A percentile compares a stretch with the other conserved stretches of the same genome.
These are phyloP conservation scores for Phylloscopus trochilus DNA, from an alignment of 2,113 vertebrate genomes.

Conservation along the genomic window DNA sequence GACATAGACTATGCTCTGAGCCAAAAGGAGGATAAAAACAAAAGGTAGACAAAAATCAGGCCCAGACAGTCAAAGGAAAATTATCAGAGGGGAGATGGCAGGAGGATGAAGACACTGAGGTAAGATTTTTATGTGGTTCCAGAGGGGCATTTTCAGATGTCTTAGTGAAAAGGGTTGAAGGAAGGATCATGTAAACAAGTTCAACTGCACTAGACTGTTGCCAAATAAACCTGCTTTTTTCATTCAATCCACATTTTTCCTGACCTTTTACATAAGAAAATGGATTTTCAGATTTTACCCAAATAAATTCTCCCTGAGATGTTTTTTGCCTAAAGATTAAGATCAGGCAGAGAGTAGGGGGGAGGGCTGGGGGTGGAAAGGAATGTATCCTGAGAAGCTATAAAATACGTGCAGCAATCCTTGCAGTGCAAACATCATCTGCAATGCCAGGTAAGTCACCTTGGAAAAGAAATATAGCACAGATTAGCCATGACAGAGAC, in stretches of 20 bases:
- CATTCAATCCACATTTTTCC: not conserved
- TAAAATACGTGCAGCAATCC: not conserved
- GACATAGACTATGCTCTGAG: not conserved
- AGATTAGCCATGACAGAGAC: not conserved
- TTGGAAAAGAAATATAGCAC: not conserved
- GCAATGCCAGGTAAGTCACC: not conserved
- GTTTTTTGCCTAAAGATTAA: not conserved
- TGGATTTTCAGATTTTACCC: not conserved
- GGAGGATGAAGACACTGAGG: not conserved
- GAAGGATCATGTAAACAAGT: not conserved
- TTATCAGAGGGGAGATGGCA: not conserved
- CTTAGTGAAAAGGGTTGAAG: not conserved
- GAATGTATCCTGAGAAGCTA: not conserved
- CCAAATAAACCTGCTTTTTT: not conserved
- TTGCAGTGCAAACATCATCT: not conserved
- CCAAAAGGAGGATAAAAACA: not conserved
- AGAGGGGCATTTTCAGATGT: not conserved
- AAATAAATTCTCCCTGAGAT: not conserved
- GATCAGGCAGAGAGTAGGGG: too few relatives aligned
- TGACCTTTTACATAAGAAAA: not conserved
- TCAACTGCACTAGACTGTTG: not conserved
- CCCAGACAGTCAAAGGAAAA: not conserved
- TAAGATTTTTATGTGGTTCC: not conserved
- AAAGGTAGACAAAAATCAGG: not conserved
- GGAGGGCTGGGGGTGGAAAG: not conserved